A percentile compares a stretch with the other conserved stretches of the same genome.
Conservation (phyloP, 1,140 invertebrate species). For the Lethrus apterus region DNA sequence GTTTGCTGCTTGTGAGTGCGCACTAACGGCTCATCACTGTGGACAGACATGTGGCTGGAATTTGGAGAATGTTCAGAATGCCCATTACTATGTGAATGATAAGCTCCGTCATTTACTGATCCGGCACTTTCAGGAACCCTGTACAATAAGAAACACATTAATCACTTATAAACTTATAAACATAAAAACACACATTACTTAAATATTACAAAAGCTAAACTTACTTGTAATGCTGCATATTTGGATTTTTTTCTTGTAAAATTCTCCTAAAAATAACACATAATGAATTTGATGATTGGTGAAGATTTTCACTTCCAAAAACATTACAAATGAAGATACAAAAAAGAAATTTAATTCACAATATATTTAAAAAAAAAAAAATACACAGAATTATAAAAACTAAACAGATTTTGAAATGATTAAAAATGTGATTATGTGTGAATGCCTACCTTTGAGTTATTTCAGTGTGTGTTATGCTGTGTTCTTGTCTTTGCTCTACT, state of each 20-base stretch:
- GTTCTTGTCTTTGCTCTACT: slow-evolving; percentile 60
- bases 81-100: slow-evolving; percentile 43
- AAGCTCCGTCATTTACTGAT: slow-evolving; percentile 35
- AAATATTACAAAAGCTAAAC: no score
- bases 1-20: slow-evolving; percentile 45
- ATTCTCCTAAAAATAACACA: slow-evolving; percentile 51
- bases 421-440: slow-evolving; percentile 10
- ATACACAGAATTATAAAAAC: background rate
- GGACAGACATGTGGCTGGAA: slow-evolving; percentile 44
- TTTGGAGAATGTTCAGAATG: slow-evolving; percentile 46
- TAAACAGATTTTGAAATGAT: slow-evolving; percentile 11
- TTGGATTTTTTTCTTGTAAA: slow-evolving; percentile 55
- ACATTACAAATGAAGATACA: slow-evolving; percentile 13
- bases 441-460: slow-evolving; percentile 57
- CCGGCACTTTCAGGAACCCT: slow-evolving; percentile 35
- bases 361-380: background rate
- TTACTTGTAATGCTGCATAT: slow-evolving; percentile 63
- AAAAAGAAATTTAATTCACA: slow-evolving; percentile 5
- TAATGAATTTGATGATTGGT: slow-evolving; percentile 29
- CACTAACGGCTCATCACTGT: slow-evolving; percentile 43
- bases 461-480: slow-evolving; percentile 60
- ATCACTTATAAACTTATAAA: no score
- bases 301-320: no score
- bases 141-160: slow-evolving; percentile 2
- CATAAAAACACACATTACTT: no score